Conservation (phyloP, 1,140 invertebrate genomes). For the Cataglyphis hispanica region DNA sequence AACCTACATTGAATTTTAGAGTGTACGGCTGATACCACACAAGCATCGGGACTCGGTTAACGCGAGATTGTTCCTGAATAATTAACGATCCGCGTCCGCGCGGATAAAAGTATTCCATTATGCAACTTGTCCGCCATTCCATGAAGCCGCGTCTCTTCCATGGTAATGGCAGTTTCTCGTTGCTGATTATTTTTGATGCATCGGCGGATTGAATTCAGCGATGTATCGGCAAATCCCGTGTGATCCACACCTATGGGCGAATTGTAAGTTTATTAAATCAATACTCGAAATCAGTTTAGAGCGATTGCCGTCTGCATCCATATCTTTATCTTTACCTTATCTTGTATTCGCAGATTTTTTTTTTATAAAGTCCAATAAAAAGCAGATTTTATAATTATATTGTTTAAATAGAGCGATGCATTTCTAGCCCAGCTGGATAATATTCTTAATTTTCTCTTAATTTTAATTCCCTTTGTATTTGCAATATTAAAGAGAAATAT, state of each 20-base stretch:
- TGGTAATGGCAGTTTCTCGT: conserved; percentile 80
- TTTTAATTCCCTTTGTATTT: no score
- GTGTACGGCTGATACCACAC: conserved; percentile 42
- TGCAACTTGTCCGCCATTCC: conserved; percentile 75
- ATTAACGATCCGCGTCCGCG: conserved; percentile 76
- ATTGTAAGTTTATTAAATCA: conserved; percentile 25
- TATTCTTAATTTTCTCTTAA: no score
- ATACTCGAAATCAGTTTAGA: background rate
- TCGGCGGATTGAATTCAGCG: conserved; percentile 15
- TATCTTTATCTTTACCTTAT: background rate
- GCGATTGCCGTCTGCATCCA: background rate
- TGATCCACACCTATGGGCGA: background rate
- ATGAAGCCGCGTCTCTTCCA: conserved; percentile 60
- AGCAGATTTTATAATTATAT: background rate
- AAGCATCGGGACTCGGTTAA: conserved; percentile 65
- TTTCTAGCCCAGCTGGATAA: background rate
- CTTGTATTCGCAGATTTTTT: background rate
- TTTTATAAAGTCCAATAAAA: background rate
- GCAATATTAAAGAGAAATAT: no score
- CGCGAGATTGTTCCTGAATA: conserved; percentile 79
- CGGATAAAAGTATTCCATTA: conserved; percentile 83
- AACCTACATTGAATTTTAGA: conserved; percentile 61
- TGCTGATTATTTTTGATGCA: conserved; percentile 69
- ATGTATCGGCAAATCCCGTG: background rate
- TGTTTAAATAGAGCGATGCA: background rate